Base-by-base conservation (phyloP, 92 coral and sea anemone genomes). In the Micromussa lordhowensis region DNA sequence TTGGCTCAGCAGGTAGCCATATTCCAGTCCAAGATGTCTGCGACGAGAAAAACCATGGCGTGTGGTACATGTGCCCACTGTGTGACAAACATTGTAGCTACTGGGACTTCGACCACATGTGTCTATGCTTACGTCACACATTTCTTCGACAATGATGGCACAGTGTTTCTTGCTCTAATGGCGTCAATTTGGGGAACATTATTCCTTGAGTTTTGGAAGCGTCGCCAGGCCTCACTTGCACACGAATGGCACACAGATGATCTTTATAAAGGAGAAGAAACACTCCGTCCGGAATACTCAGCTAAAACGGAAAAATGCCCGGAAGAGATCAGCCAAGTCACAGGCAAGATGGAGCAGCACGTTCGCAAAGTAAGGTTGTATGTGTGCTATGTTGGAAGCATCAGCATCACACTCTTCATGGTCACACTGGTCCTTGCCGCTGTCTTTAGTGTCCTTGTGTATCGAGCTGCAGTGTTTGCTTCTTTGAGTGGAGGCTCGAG, bases 131-230 rank as follows among this genome's bases (percentile, higher is more conserved):
- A 85, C 26, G 83, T 94, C 19, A 80, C 95, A 11, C 88, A 92
- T 77, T 89, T 91, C 82, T 94, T 94, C 34, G 93, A 94, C 88
- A 94, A 94, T 77, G 92, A 89, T 71, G 83, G 94, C 28, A 88
- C 97, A 1, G 93, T 92, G 26, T 64, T 70, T n/a, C 79, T 92
- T 14, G 95, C 94, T 35, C 58, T 94, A n/a, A 68, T 89, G 28
- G 88, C 93, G 17, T 92, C 96, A 18, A 85, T 96, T 57, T 96
- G 99, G 99, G 97, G 95, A 6, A 96, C 99, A 11, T 80, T 96
- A 57, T 96, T 93, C 84, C 92, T 96, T 40, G 98, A 96, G 84
- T 92, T 96, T 38, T 96, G 99, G 98, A 96, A 96, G 82, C 92
- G 99, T 26, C 94, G 97, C 35, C 99, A 96, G 58, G 94, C 92